Evolutionary conservation across 2,797 vertebrate species (phyloP), one percentile per base, ranked within the genome.

Genomic region (Neopelma chrysocephalum): DNA sequence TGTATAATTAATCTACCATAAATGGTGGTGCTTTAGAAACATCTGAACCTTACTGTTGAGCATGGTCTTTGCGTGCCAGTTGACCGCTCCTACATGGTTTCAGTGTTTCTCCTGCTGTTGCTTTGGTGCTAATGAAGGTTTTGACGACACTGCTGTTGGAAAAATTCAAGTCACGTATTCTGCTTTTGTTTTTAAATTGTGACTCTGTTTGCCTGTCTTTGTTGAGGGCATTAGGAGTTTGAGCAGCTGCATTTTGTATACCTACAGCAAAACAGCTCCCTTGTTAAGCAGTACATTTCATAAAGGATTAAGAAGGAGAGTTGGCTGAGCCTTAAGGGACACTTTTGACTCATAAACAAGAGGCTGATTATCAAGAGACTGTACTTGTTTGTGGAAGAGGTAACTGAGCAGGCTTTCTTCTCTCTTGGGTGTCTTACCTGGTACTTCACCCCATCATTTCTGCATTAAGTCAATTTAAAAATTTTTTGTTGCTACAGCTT

Each of bases 331-430:
- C 97, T 72, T 47, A 7, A 70, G 98, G 97, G 96, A 97, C 82
- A 60, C 66, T n/a, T 91, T 62, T 92, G 80, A 94, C 84, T 96
- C 19, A 57, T 94, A 96, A 98, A 97, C 96, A 97, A 96, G 96
- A 96, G 66, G 42, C 19, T 90, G 29, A 95, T 96, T 97, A 95
- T 92, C 96, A 92, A 95, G 97, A 91, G 97, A 94, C 91, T 66
- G 9, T 38, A 27, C 91, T 97, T 98, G 97, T 98, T 98, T 98
- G 89, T 97, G 83, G 85, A 80, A 92, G 75, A 96, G 77, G 85
- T 96, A 94, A 94, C 97, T 85, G 85, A 97, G 66, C 86, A 97
- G 91, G 68, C 82, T 94, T 97, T 68, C 66, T 93, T 96, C 75
- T 97, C 97, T 89, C 95, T 85, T 95, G 96, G 71, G 97, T 94